Evolutionary conservation across 2,797 vertebrate species (phyloP), one percentile per base, ranked within the genome.

Genomic region (Glyptemys insculpta): DNA sequence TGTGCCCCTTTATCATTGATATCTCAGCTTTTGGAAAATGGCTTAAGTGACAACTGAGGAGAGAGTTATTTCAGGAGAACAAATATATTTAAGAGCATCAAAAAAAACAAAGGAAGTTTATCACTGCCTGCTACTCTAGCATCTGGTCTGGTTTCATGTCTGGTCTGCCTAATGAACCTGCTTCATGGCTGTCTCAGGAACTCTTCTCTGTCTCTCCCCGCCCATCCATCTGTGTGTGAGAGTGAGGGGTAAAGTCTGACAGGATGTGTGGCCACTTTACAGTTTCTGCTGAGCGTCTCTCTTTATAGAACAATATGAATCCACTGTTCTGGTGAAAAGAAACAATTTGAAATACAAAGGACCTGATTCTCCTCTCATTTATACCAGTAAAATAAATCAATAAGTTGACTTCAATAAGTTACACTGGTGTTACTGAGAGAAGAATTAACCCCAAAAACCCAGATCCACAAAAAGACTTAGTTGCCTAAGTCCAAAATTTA

Each of bases 121-220:
- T 86, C 79, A 62, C 37, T 89, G 37, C 74, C 52, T 85, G 53
- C 53, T 86, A 49, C 84, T 52, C 31, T 68, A 79, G 50, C 25
- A 92, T 65, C 86, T 96, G 54, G 54, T 89, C n/a, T 91, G 25
- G n/a, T 87, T 91, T 90, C 74, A 81, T 6, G 19, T 52, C 37
- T 93, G 79, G 19, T 52, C 31, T 94, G 81, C 76, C 23, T 47
- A 52, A 83, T 74, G 91, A 92, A 92, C 34, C 29, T 57, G 82
- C 44, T 81, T 65, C 79, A 79, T 37, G 62, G 89, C 29, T 54
- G 78, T 44, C 81, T 62, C 81, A 83, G 44, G 56, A 89, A 56
- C 15, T 92, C 29, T n/a, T 86, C 9, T 1, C 57, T 84, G 41
- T 49, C 12, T 88, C 76, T 90, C 83, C 56, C 2, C 79, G 83